Evolutionary conservation across 2,797 vertebrate species (phyloP).

Genomic region (Lateolabrax maculatus): DNA sequence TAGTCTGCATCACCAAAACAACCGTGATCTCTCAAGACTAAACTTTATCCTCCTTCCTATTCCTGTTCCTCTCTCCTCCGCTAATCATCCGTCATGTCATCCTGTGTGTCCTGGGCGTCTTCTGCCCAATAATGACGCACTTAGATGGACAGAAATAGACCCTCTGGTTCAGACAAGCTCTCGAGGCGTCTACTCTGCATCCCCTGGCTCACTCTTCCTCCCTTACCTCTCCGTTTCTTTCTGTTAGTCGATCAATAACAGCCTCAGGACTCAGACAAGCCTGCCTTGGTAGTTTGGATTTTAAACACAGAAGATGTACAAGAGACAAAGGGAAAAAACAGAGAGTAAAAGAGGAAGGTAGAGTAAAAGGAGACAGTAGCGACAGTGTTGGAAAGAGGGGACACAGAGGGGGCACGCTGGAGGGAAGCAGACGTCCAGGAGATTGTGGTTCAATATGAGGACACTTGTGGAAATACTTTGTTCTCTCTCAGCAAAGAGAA

Average conservation of each 20-base stretch:
- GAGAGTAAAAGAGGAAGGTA: conserved; percentile 24
- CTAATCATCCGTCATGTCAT: conserved; percentile 55
- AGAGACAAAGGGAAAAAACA: conserved; percentile 35
- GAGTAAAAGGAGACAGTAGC: conserved; percentile 35
- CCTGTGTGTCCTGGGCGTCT: conserved; percentile 47
- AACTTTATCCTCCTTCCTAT: conserved; percentile 37
- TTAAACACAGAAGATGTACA: conserved; percentile 66
- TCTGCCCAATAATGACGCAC: conserved; percentile 68
- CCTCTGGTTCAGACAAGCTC: conserved; percentile 68
- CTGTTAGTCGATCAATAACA: conserved; percentile 75
- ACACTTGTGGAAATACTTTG: conserved; percentile 54
- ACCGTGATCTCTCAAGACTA: conserved; percentile 41
- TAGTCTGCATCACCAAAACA: conserved; percentile 9
- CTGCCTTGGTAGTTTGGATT: conserved; percentile 61
- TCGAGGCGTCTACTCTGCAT: conserved; percentile 49
- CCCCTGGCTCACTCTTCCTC: conserved; percentile 45
- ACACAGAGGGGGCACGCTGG: conserved; percentile 12
- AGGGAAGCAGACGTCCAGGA: conserved; percentile 30
- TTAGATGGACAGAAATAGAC: conserved; percentile 74
- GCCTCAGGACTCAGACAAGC: conserved; percentile 73
- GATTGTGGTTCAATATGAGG: conserved; percentile 47
- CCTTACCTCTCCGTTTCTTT: not conserved
- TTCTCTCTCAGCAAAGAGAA: conserved; percentile 26
- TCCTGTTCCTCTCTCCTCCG: conserved; percentile 28
- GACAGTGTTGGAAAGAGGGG: conserved; percentile 31